Evolutionary conservation across 2,888 invertebrate genomes (phyloP).

Genomic region (Pyrrhosoma nymphula): DNA sequence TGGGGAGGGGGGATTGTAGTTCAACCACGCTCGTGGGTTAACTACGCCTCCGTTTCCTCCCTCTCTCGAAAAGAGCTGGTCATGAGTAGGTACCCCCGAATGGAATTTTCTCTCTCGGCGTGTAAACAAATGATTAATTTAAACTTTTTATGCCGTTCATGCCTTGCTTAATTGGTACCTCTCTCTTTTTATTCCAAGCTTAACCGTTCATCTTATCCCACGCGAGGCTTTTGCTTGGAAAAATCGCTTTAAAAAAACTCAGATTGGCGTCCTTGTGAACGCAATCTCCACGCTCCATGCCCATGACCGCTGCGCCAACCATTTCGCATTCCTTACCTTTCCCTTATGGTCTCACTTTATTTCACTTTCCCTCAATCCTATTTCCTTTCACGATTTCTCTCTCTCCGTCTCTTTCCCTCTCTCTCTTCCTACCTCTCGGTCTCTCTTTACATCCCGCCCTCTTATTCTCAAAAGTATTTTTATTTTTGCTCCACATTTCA

Average conservation of each 20-base stretch:
- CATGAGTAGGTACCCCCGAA: not conserved
- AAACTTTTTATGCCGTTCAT: constrained; percentile 1
- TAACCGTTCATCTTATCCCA: not conserved
- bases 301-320: constrained; percentile 4
- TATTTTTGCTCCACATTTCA: not conserved
- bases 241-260: not conserved
- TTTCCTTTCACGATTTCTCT: not conserved
- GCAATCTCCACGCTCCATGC: not conserved
- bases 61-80: constrained; percentile 31
- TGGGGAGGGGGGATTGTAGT: not conserved
- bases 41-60: not conserved
- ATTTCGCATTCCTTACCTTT: not conserved
- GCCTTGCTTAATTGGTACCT: constrained; percentile 34
- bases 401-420: not conserved
- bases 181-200: not conserved
- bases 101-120: not conserved
- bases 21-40: not conserved
- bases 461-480: not conserved
- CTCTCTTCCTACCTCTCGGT: not conserved
- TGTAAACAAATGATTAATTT: constrained; percentile 32
- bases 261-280: not conserved
- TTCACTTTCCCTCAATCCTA: not conserved
- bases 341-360: not conserved
- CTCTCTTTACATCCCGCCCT: not conserved
- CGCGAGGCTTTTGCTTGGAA: not conserved